Conservation (phyloP, 2,888 invertebrate species). For the Liodrosophila aerea region DNA sequence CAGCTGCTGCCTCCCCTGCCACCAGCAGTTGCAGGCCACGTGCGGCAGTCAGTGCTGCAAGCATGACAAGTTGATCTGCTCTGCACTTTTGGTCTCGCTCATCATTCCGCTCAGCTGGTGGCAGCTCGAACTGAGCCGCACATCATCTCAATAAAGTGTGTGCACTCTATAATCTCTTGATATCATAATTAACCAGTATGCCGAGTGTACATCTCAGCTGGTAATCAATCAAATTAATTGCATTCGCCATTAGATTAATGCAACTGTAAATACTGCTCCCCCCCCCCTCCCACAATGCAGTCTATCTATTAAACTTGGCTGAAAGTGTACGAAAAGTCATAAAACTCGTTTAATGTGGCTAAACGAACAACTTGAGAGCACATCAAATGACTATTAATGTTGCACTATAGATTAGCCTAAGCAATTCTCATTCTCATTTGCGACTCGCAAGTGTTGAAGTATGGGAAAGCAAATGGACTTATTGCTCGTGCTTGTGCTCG, state of each 20-base stretch:
- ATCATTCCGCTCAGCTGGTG: slow-evolving; percentile 39
- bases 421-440: too few relatives aligned
- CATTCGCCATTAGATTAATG: slow-evolving; percentile 12
- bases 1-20: slow-evolving; percentile 11
- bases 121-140: too few relatives aligned
- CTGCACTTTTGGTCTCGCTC: slow-evolving; percentile 28
- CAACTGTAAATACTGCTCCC: slow-evolving; percentile 20
- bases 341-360: background rate
- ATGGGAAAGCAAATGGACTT: too few relatives aligned
- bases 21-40: background rate
- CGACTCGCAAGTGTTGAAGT: too few relatives aligned
- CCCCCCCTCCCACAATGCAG: background rate
- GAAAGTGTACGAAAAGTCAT: too few relatives aligned
- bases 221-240: slow-evolving; percentile 36
- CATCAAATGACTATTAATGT: too few relatives aligned
- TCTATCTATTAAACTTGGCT: background rate
- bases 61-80: slow-evolving; percentile 44
- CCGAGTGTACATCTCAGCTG: slow-evolving; percentile 6
- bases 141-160: slow-evolving; percentile 34
- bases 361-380: too few relatives aligned
- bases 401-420: too few relatives aligned
- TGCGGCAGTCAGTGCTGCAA: background rate
- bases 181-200: slow-evolving; percentile 18
- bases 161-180: slow-evolving; percentile 32
- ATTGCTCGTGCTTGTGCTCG: too few relatives aligned